phyloP scores from a whole-genome alignment of 1,140 invertebrate species.

The Drosophila miranda region DNA sequence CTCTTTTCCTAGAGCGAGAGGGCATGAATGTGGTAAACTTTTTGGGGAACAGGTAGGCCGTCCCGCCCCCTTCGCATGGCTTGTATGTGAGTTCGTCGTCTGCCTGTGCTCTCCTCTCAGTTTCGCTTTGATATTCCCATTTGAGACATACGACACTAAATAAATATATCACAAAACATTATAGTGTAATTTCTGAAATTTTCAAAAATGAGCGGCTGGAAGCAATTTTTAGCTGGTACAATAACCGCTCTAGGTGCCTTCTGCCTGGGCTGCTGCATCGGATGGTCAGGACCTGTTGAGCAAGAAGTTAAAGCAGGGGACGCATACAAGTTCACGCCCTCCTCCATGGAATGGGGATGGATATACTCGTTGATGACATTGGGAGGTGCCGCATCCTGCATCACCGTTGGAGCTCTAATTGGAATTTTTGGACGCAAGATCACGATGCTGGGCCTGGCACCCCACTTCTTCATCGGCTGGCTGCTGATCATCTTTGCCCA shows the following conservation, averaged over 20 bases:
- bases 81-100: too few species aligned
- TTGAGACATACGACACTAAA: too few species aligned
- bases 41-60: too few species aligned
- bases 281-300: conserved; percentile 87
- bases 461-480: conserved; percentile 88
- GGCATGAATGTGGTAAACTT: too few species aligned
- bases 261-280: conserved; percentile 85
- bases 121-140: too few species aligned
- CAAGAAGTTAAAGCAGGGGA: conserved; percentile 9
- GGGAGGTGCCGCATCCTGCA: conserved; percentile 84
- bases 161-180: too few species aligned
- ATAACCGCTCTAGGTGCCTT: conserved; percentile 84
- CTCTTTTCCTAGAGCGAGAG: too few species aligned
- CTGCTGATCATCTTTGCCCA: conserved; percentile 84
- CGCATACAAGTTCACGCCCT: conserved; percentile 22
- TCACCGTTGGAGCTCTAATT: conserved; percentile 86
- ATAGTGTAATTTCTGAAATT: too few species aligned
- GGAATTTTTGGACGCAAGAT: conserved; percentile 87
- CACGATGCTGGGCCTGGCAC: conserved; percentile 85
- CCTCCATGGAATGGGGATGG: conserved; percentile 45
- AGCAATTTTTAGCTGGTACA: conserved; percentile 56
- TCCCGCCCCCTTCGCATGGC: too few species aligned
- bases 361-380: conserved; percentile 47
- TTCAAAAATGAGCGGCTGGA: too few species aligned
- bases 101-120: too few species aligned